A percentile compares a stretch with the other conserved stretches of the same genome.
Evolutionary conservation across 2,797 vertebrate species (phyloP).

Genomic region (Galaxias olidus): DNA sequence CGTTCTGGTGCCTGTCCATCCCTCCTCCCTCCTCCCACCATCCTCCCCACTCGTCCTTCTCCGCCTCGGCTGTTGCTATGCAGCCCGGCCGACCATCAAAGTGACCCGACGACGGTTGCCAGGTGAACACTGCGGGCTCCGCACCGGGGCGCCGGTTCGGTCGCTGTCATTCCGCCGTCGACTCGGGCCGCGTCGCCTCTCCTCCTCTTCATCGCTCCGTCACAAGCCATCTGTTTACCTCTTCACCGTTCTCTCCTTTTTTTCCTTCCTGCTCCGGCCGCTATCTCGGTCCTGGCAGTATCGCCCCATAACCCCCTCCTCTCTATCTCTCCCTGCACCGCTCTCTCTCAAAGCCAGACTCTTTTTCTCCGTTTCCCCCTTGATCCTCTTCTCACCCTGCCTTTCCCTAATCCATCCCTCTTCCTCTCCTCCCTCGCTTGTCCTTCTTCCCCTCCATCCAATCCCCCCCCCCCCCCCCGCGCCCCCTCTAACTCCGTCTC

Average conservation of each 20-base stretch:
- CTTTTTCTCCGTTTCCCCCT: neutral
- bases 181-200: no score
- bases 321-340: conserved; percentile 37
- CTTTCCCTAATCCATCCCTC: neutral
- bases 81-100: conserved; percentile 52
- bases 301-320: conserved; percentile 37
- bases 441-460: conserved; percentile 9
- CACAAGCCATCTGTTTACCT: conserved; percentile 38
- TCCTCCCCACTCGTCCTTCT: conserved; percentile 33
- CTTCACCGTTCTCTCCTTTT: conserved; percentile 22
- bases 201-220: conserved; percentile 37
- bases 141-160: no score
- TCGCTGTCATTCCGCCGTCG: no score
- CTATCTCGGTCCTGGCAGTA: neutral
- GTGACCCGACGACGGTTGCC: conserved; percentile 61
- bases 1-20: neutral
- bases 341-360: neutral
- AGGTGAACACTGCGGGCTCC: conserved; percentile 43
- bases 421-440: neutral
- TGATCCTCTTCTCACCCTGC: neutral
- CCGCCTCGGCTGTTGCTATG: conserved; percentile 54
- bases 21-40: conserved; percentile 13
- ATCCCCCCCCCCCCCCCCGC: neutral
- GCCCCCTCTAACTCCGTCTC: conserved; percentile 11
- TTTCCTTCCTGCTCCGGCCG: conserved; percentile 19